These are phyloP conservation scores for Isoperla grammatica DNA, from an alignment of 2,888 invertebrate species.

Conservation along the genomic window DNA sequence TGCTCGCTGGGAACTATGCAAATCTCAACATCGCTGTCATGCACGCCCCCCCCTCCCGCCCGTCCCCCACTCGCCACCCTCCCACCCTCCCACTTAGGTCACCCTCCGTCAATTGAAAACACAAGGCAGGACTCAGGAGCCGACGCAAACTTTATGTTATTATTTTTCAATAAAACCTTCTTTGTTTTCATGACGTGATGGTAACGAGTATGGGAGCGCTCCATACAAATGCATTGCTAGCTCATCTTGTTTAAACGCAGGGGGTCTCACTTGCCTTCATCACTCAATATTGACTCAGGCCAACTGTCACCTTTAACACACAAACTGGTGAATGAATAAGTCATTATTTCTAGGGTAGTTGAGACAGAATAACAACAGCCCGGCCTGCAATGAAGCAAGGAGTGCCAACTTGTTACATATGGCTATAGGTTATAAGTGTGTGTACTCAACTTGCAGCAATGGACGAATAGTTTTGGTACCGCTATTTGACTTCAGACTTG, in stretches of 20 bases:
- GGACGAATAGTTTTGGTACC: too few relatives aligned
- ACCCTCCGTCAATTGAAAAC: background rate
- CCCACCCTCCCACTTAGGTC: background rate
- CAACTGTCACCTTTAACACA: conserved; percentile 2
- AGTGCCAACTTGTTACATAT: too few relatives aligned
- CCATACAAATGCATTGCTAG: background rate
- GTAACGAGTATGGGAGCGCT: conserved; percentile 5
- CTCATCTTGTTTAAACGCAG: background rate
- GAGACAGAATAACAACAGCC: too few relatives aligned
- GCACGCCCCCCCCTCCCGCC: too few relatives aligned
- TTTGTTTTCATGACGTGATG: conserved; percentile 8
- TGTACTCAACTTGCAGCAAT: too few relatives aligned
- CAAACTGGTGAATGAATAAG: background rate
- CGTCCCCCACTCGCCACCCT: background rate
- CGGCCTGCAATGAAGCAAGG: too few relatives aligned
- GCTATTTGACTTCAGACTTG: too few relatives aligned
- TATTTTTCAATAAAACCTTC: conserved; percentile 7
- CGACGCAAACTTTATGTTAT: conserved; percentile 8
- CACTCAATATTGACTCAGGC: background rate
- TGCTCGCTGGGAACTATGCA: too few relatives aligned
- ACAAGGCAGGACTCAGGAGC: background rate
- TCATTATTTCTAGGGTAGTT: background rate
- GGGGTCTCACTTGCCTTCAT: background rate
- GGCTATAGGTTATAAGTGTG: too few relatives aligned
- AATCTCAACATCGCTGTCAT: too few relatives aligned